Base-by-base conservation (phyloP, 2,888 invertebrate species). In the Leptarthrus brevirostris region DNA sequence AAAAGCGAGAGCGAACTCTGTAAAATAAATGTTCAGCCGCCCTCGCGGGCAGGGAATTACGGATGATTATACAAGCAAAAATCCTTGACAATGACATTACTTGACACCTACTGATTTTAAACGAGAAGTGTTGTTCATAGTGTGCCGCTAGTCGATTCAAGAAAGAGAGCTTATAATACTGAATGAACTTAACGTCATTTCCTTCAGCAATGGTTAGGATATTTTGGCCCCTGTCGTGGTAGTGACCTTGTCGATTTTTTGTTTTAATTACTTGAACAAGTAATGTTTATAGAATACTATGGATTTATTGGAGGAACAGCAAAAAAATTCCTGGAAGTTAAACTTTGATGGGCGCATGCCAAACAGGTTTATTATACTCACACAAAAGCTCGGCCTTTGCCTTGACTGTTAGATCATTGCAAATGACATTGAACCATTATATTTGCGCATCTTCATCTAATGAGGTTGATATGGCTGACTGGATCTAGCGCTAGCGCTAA, bases 21-120 rank as follows among this genome's bases (percentile, higher is more conserved):
- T 12, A 14, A 14, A 71, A 54, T 22, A 34, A 18, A 18, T 30
- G 8, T 10, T 20, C 14, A 6, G 6, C 30, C 4, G 10, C 18
- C 20, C 53, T 10, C 18, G 34, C 30, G 58, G 47, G 22, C 16
- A 20, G 44, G 77, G 53, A 74, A 2, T 66, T 40, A 61, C 75
- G 74, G 77, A 49, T 47, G 71, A 58, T 77, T 73, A 61, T 12
- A 30, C 69, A 58, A 61, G 61, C 58, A 72, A 74, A 83, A 81
- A 83, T 82, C 85, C 84, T 85, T 85, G 85, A 84, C 85, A 84
- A 84, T 85, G 85, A 85, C 84, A 84, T 84, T 81, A 82, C 81
- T 79, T 84, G 83, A 85, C 85, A 83, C 81, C 79, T 76, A 73
- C 72, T 76, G 72, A 76, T 52, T 54, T 30, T 30, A 30, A 30